These are phyloP conservation scores for Camelus dromedarius DNA, from an alignment of 2,113 vertebrate genomes.

Conservation along the genomic window DNA sequence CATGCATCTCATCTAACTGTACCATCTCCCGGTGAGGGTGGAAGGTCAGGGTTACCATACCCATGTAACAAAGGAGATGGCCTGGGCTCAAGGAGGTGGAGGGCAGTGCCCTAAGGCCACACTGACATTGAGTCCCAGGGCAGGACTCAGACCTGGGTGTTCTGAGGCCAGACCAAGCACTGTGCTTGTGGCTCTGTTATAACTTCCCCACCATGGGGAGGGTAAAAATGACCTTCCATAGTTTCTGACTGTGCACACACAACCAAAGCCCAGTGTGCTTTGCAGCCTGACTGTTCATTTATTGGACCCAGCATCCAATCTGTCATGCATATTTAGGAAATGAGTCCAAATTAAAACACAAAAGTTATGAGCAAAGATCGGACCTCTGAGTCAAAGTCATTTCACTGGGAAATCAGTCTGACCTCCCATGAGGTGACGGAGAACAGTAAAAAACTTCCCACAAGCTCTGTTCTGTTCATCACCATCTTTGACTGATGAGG, in stretches of 20 bases:
- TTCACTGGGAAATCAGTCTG: neutral
- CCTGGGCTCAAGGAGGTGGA: neutral
- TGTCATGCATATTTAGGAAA: slow-evolving; percentile 22
- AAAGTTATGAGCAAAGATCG: neutral
- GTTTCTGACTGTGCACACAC: neutral
- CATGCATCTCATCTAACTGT: neutral
- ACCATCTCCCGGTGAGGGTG: neutral
- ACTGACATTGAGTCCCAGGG: neutral
- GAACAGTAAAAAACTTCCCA: neutral
- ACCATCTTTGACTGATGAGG: neutral
- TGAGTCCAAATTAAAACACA: neutral
- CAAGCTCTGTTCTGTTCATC: neutral
- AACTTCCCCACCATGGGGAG: fast-evolving
- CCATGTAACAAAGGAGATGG: neutral
- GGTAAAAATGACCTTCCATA: neutral
- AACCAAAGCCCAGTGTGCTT: neutral
- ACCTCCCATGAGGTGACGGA: neutral
- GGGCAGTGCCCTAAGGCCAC: neutral
- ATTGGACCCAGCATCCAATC: neutral
- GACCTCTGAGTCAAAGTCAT: neutral
- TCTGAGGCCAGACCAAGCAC: neutral
- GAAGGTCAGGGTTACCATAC: no score
- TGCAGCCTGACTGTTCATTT: neutral
- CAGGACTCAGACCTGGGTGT: neutral
- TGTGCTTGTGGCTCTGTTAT: no score